Evolutionary conservation across 2,797 vertebrate species (phyloP).

Genomic region (Australoheros facetus): DNA sequence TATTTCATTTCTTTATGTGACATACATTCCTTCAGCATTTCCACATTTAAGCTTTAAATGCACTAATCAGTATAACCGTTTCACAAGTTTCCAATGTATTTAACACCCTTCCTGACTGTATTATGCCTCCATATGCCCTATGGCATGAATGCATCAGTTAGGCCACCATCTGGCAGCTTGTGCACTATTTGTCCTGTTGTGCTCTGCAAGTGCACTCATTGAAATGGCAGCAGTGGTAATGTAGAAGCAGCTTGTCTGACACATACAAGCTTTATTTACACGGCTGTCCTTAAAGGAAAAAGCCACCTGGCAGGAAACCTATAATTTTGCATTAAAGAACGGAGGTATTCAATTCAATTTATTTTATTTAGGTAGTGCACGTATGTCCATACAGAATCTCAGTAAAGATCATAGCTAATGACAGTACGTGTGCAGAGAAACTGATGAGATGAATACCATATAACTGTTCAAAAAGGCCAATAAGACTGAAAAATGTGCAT

Average conservation of each 20-base stretch:
- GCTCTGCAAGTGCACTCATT: slow-evolving; percentile 39
- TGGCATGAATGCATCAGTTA: slow-evolving; percentile 49
- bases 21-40: too few species aligned
- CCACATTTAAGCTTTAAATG: not conserved
- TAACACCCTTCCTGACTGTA: slow-evolving; percentile 33
- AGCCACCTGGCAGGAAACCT: slow-evolving; percentile 13
- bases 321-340: slow-evolving; percentile 17
- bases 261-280: slow-evolving; percentile 60
- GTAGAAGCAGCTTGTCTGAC: slow-evolving; percentile 60
- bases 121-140: slow-evolving; percentile 35
- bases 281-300: slow-evolving; percentile 33
- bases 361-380: not conserved
- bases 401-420: not conserved
- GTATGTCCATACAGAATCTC: not conserved
- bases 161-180: slow-evolving; percentile 66
- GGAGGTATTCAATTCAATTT: not conserved
- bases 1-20: not conserved
- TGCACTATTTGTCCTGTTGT: slow-evolving; percentile 51
- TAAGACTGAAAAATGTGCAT: slow-evolving; percentile 59
- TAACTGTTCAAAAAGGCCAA: slow-evolving; percentile 32
- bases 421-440: not conserved
- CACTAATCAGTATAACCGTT: slow-evolving; percentile 20
- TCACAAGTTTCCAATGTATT: slow-evolving; percentile 18
- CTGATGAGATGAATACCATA: not conserved
- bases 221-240: slow-evolving; percentile 53